phyloP scores from a whole-genome alignment of 2,797 vertebrate species.

The Parotocinclus haroldoi region DNA sequence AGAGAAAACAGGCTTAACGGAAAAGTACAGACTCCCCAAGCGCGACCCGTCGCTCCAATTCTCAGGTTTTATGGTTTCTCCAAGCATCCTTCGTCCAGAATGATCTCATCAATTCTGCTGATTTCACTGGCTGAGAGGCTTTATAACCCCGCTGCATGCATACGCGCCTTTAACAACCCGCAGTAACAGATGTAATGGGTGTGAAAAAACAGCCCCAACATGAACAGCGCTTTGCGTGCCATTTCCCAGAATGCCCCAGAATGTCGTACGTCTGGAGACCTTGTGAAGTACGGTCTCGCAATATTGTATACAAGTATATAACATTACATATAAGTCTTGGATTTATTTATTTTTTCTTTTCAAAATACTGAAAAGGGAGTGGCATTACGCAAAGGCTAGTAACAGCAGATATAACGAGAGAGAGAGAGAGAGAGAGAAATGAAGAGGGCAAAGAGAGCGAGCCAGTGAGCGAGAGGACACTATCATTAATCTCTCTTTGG shows the following conservation, averaged over 20 bases:
- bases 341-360: too few species aligned
- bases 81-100: conserved; percentile 52
- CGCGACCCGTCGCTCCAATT: conserved; percentile 29
- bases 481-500: conserved; percentile 52
- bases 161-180: conserved; percentile 55
- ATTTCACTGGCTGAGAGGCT: conserved; percentile 53
- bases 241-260: conserved; percentile 34
- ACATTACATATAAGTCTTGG: too few species aligned
- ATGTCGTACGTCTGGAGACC: conserved; percentile 27
- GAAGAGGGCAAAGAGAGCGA: conserved; percentile 1
- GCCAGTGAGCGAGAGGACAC: conserved; percentile 23
- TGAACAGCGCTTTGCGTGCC: conserved; percentile 42
- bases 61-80: conserved; percentile 51
- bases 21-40: conserved; percentile 26
- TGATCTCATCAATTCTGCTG: conserved; percentile 57
- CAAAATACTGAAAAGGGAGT: conserved; percentile 15
- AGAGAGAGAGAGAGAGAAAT: neutral
- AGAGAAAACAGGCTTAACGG: neutral
- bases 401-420: neutral
- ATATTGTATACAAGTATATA: too few species aligned
- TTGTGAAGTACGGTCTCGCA: conserved; percentile 30
- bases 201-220: conserved; percentile 34
- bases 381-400: neutral
- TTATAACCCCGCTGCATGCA: conserved; percentile 56
- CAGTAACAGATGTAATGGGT: conserved; percentile 45